Evolutionary conservation across 1,140 invertebrate species (phyloP).

Genomic region (Dendrolimus punctatus): DNA sequence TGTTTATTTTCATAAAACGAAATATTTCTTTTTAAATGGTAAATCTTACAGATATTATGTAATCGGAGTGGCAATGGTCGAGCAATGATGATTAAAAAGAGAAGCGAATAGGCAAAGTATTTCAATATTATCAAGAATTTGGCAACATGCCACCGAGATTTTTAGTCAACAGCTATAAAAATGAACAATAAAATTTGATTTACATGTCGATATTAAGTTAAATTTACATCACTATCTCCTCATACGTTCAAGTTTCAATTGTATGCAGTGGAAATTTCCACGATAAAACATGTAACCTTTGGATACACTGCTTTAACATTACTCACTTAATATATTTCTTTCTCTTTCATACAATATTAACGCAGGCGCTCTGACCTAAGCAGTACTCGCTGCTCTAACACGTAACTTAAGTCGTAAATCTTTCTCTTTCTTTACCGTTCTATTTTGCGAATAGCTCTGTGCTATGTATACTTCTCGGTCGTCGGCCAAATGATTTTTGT

Average conservation of each 20-base stretch:
- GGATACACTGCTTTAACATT: constrained; percentile 32
- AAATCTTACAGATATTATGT: too few species aligned
- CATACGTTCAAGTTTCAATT: constrained; percentile 63
- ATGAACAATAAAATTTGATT: too few species aligned
- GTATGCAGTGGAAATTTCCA: constrained; percentile 69
- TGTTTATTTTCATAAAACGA: too few species aligned
- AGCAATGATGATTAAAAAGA: too few species aligned
- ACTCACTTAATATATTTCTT: constrained; percentile 22
- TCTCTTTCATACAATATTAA: constrained; percentile 48
- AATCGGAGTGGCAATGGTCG: too few species aligned
- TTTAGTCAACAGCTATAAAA: too few species aligned
- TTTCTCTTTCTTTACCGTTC: constrained; percentile 58
- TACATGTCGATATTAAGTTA: not conserved
- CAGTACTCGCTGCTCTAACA: too few species aligned
- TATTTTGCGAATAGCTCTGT: constrained; percentile 70
- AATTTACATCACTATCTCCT: constrained; percentile 22
- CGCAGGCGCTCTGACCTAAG: constrained; percentile 64
- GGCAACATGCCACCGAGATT: too few species aligned
- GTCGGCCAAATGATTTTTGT: constrained; percentile 66
- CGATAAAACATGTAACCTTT: constrained; percentile 62
- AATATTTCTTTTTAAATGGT: too few species aligned
- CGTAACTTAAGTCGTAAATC: constrained; percentile 8
- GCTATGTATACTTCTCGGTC: constrained; percentile 72
- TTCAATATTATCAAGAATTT: too few species aligned
- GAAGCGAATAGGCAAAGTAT: too few species aligned